phyloP scores from a whole-genome alignment of 2,797 vertebrate genomes.

The Chaunax sp. region DNA sequence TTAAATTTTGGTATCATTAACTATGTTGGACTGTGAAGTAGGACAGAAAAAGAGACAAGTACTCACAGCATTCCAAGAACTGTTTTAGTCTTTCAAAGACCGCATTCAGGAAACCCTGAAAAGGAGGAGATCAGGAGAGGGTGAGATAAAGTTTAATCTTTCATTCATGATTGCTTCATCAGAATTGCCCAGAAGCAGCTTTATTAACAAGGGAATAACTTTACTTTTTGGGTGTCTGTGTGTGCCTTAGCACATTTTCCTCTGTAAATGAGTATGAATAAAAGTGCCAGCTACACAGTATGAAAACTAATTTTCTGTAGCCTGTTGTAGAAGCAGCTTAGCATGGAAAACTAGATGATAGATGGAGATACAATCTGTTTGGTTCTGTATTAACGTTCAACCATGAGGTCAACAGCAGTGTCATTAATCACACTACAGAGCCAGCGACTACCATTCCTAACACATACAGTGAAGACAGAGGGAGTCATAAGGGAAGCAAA shows the following conservation, averaged over 20 bases:
- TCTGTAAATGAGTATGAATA: conserved; percentile 42
- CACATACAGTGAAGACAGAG: conserved; percentile 22
- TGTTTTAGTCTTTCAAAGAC: conserved; percentile 94
- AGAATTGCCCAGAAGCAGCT: conserved; percentile 34
- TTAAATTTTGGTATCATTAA: too few relatives aligned
- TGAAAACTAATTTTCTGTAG: conserved; percentile 57
- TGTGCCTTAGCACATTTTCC: conserved; percentile 15
- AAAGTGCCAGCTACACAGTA: conserved; percentile 44
- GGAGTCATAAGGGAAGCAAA: conserved; percentile 18
- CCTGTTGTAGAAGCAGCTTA: conserved; percentile 35
- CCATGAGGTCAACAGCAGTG: conserved; percentile 56
- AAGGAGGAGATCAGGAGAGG: conserved; percentile 67
- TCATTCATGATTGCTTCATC: conserved; percentile 48
- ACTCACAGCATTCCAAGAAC: conserved; percentile 98
- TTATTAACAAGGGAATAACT: conserved; percentile 45
- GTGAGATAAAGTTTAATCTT: conserved; percentile 54
- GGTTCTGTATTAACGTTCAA: conserved; percentile 67
- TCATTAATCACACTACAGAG: conserved; percentile 63
- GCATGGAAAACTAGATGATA: conserved; percentile 64
- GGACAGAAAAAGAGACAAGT: conserved; percentile 40
- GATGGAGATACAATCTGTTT: conserved; percentile 65
- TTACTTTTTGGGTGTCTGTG: conserved; percentile 4
- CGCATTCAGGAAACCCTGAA: conserved; percentile 92
- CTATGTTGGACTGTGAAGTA: conserved; percentile 15
- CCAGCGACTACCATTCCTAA: conserved; percentile 18